These are phyloP conservation scores for Anniella stebbinsi DNA, from an alignment of 2,797 vertebrate species.

Conservation along the genomic window DNA sequence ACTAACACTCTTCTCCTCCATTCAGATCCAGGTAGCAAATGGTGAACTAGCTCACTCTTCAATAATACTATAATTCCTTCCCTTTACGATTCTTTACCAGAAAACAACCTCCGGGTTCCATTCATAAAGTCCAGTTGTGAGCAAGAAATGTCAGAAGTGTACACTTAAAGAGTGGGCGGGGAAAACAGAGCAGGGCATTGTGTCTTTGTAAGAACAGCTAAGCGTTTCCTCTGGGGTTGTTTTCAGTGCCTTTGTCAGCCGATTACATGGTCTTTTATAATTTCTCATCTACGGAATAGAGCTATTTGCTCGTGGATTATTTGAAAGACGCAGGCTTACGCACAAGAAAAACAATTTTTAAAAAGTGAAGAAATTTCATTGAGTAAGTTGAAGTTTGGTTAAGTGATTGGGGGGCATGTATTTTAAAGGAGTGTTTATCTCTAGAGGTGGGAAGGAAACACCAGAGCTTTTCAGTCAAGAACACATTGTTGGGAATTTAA, in stretches of 20 bases:
- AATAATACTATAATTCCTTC: conserved; percentile 64
- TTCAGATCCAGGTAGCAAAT: conserved; percentile 66
- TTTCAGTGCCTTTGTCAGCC: conserved; percentile 87
- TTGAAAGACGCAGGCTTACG: conserved; percentile 82
- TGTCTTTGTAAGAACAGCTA: conserved; percentile 75
- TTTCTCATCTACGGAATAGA: conserved; percentile 81
- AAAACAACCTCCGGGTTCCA: conserved; percentile 76
- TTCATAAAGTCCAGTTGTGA: conserved; percentile 83
- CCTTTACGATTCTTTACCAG: conserved; percentile 72
- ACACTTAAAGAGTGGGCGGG: conserved; percentile 79
- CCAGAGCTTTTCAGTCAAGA: neutral
- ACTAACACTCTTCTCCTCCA: conserved; percentile 59
- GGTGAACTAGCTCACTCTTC: conserved; percentile 68
- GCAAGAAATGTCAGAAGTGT: conserved; percentile 81
- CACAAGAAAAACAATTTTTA: conserved; percentile 78
- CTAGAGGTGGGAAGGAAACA: conserved; percentile 27
- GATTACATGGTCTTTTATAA: conserved; percentile 89
- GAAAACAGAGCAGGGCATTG: conserved; percentile 80
- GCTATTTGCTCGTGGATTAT: conserved; percentile 86
- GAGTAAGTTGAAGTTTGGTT: conserved; percentile 60
- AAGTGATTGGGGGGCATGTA: conserved; percentile 53
- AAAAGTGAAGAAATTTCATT: conserved; percentile 68
- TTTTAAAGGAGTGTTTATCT: conserved; percentile 47
- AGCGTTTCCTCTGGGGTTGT: conserved; percentile 81
- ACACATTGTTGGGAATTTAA: neutral